Percentiles rank a stretch among this genome's conserved stretches.
Evolutionary conservation across 2,797 vertebrate genomes (phyloP).

Genomic region (Argyrosomus regius): DNA sequence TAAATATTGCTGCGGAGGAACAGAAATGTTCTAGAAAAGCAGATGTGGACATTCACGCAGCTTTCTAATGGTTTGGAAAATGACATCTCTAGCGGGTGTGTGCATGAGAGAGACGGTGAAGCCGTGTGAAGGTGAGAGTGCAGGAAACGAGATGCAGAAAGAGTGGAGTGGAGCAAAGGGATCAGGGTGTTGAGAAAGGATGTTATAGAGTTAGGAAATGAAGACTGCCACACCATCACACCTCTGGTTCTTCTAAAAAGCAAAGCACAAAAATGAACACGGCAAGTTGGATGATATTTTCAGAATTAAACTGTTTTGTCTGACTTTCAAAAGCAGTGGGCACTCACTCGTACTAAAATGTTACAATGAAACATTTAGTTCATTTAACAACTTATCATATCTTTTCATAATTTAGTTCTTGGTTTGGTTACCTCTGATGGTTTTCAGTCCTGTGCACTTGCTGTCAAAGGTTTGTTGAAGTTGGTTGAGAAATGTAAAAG

Average conservation of each 20-base stretch:
- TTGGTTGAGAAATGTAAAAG: not conserved
- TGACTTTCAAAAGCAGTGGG: not conserved
- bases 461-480: not conserved
- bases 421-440: not conserved
- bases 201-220: constrained; percentile 5
- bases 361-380: not conserved
- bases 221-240: constrained; percentile 14
- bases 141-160: constrained; percentile 15
- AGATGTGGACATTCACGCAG: not conserved
- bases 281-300: constrained; percentile 3
- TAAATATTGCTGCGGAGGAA: not conserved
- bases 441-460: not conserved
- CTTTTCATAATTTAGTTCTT: not conserved
- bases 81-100: not conserved
- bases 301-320: not conserved
- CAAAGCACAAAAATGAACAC: not conserved
- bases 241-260: not conserved
- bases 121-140: not conserved
- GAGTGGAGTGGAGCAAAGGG: not conserved
- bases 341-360: not conserved
- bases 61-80: not conserved
- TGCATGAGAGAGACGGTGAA: not conserved
- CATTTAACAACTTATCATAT: not conserved
- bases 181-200: constrained; percentile 9
- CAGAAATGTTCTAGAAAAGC: not conserved